Conservation (phyloP, 2,797 vertebrate genomes). For the Toxotes lorentzi region DNA sequence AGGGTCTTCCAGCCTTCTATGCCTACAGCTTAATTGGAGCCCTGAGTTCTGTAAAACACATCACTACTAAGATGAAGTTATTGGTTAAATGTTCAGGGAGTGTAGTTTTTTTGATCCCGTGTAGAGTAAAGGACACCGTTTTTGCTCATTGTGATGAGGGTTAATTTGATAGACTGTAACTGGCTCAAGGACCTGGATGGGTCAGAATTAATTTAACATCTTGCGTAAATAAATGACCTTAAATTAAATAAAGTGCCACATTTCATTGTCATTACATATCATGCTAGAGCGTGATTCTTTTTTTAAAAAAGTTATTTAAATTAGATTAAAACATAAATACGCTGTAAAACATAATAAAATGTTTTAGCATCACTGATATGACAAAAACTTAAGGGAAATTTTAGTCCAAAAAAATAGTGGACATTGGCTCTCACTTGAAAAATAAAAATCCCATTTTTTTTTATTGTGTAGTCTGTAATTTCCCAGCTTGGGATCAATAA, state of each 20-base stretch:
- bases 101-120: conserved; percentile 43
- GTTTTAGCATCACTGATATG: neutral
- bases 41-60: conserved; percentile 44
- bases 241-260: conserved; percentile 39
- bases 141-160: conserved; percentile 50
- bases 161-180: conserved; percentile 56
- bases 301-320: conserved; percentile 10
- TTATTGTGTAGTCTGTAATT: neutral
- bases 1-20: conserved; percentile 44
- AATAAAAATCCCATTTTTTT: neutral
- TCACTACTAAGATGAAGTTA: conserved; percentile 50
- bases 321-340: conserved; percentile 27
- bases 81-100: conserved; percentile 64
- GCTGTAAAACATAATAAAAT: conserved; percentile 11
- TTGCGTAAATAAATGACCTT: conserved; percentile 25
- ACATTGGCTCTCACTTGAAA: neutral
- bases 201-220: conserved; percentile 42
- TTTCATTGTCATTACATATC: conserved; percentile 44
- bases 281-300: neutral
- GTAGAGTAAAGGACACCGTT: conserved; percentile 34
- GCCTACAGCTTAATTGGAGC: conserved; percentile 67
- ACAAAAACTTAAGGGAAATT: too few species aligned
- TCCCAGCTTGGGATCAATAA: too few species aligned
- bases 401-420: too few species aligned
- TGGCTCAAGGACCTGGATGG: conserved; percentile 16